Base-by-base conservation (phyloP, 1,140 invertebrate species). In the Anthonomus grandis region DNA sequence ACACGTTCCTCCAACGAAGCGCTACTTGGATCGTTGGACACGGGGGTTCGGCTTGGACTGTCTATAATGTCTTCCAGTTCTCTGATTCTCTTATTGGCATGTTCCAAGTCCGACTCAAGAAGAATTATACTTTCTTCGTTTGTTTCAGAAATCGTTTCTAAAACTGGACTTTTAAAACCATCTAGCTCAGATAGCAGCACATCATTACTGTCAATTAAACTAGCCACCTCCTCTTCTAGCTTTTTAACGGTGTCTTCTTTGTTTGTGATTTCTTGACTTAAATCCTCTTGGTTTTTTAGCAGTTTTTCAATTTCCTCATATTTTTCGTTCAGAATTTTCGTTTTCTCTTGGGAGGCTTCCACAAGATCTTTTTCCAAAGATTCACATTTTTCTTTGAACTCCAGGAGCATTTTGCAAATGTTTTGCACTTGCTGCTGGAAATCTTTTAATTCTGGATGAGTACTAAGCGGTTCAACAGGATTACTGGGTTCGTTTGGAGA, bases 131-230 rank as follows among this genome's bases (percentile, higher is more conserved):
- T 83, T 57, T 85, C 82, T 74, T 85, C 83, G 64, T 84, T 83
- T 2, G 81, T 78, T 71, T 85, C 83, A 38, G 81, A 79, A 45
- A 85, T 85, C 8, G 83, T 83, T 65, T 85, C 80, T 45, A 85
- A 69, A 59, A 82, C 83, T 22, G 75, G 75, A 8, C 78, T 77
- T 79, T 83, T 83, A 50, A 78, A 74, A 18, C 77, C 75, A 13
- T 82, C 76, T 59, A 85, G 76, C 69, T 84, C 81, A 46, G 77
- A 76, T 63, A 84, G 77, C 13, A 85, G 70, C 56, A 82, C 74
- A 64, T 84, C 83, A 63, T 85, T 85, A 67, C 84, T 85, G 63
- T 83, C 82, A 64, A 82, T 82, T 67, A 84, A 77, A 70, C 84
- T 80, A 36, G 76, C 76, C 48, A 82, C 77, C 69, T 85, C 82